Conservation (phyloP, 2,888 invertebrate genomes). For the Heliothis peltigera region DNA sequence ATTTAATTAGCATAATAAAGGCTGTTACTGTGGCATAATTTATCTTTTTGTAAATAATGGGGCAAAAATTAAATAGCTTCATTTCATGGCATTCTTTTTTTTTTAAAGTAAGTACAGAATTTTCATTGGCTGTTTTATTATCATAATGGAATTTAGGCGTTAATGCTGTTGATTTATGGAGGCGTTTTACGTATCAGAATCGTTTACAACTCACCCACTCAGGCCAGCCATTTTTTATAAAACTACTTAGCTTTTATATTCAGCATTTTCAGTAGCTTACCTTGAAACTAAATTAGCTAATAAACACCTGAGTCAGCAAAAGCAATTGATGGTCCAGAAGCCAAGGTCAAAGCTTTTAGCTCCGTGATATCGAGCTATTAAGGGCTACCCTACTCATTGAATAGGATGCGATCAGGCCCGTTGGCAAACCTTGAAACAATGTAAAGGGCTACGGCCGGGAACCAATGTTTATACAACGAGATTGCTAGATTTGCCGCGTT, state of each 20-base stretch:
- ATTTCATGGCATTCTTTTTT: constrained; percentile 4
- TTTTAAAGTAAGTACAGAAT: constrained; percentile 2
- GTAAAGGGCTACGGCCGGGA: constrained; percentile 28
- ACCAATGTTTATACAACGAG: constrained; percentile 53
- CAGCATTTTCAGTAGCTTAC: constrained; percentile 19
- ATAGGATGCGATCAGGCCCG: constrained; percentile 33
- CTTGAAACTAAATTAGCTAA: constrained; percentile 25
- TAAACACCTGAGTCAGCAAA: constrained; percentile 51
- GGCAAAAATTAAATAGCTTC: constrained; percentile 3
- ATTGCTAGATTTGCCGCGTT: constrained; percentile 49
- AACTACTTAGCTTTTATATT: constrained; percentile 27
- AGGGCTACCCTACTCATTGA: constrained; percentile 31
- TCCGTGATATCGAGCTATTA: constrained; percentile 35
- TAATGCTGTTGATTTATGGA: constrained; percentile 29
- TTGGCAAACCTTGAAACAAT: constrained; percentile 29
- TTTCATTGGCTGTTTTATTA: neutral
- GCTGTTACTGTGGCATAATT: constrained; percentile 10
- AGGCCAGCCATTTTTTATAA: constrained; percentile 18
- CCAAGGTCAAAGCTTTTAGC: constrained; percentile 53
- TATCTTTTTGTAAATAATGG: constrained; percentile 16
- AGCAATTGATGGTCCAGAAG: constrained; percentile 36
- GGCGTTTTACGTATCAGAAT: constrained; percentile 29
- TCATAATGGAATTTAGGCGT: neutral
- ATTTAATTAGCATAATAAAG: constrained; percentile 35
- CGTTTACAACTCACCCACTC: neutral